Evolutionary conservation across 2,797 vertebrate genomes (phyloP).

Genomic region (Echeneis naucrates): DNA sequence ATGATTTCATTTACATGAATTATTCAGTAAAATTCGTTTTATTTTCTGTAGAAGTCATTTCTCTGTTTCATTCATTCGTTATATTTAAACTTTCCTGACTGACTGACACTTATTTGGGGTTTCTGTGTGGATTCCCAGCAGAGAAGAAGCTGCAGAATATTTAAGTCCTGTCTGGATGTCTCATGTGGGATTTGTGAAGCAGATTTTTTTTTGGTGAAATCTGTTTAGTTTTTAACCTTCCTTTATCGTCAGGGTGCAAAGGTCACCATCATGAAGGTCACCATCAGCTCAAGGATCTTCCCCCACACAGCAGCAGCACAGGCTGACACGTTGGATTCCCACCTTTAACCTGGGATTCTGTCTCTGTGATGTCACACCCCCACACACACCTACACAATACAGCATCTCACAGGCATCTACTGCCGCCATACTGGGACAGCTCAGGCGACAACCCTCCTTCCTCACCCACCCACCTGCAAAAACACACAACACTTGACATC

Average conservation of each 20-base stretch:
- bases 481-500: conserved; percentile 67
- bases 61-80: no score
- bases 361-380: conserved; percentile 4
- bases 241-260: conserved; percentile 8
- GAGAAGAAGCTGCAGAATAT: neutral
- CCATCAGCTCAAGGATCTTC: conserved; percentile 28
- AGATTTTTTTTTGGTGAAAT: neutral
- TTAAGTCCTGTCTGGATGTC: neutral
- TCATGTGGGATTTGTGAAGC: neutral
- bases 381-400: conserved; percentile 19
- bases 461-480: neutral
- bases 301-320: conserved; percentile 31
- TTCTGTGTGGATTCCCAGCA: no score
- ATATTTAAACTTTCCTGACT: no score
- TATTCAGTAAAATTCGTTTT: no score
- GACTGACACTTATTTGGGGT: no score
- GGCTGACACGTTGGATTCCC: conserved; percentile 23
- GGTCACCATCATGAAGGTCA: conserved; percentile 35
- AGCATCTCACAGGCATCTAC: conserved; percentile 31
- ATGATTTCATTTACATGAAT: no score
- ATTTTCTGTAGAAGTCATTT: no score
- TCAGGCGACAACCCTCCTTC: conserved; percentile 7
- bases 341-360: conserved; percentile 24
- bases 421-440: conserved; percentile 14
- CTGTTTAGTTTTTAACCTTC: neutral